Evolutionary conservation across 2,797 vertebrate species (phyloP).

Genomic region (Anableps anableps): DNA sequence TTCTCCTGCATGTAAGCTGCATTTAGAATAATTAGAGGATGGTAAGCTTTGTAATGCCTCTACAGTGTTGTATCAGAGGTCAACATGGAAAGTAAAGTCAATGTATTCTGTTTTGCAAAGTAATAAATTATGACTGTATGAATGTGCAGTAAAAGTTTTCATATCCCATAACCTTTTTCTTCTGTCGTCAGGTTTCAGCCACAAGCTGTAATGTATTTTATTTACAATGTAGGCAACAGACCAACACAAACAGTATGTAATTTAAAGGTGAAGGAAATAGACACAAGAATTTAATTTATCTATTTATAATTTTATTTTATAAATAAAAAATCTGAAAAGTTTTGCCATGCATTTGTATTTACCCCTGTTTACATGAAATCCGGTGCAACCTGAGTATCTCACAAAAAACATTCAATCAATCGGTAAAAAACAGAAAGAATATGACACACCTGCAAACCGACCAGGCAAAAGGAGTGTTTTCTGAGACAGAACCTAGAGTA

Average conservation of each 20-base stretch:
- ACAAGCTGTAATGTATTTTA: background rate
- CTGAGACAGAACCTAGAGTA: background rate
- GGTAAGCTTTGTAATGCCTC: constrained; percentile 78
- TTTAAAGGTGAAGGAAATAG: background rate
- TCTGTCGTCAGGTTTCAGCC: background rate
- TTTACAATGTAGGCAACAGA: background rate
- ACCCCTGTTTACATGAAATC: no score
- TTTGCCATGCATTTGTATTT: no score
- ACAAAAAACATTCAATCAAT: no score
- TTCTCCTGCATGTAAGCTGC: constrained; percentile 77
- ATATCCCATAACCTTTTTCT: no score
- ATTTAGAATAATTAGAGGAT: constrained; percentile 84
- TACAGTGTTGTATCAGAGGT: constrained; percentile 64
- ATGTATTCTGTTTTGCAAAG: constrained; percentile 31
- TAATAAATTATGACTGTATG: background rate
- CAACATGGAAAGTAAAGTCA: constrained; percentile 58
- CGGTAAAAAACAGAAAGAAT: background rate
- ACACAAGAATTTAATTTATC: no score
- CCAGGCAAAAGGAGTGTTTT: background rate
- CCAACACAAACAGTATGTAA: background rate
- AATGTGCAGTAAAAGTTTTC: background rate
- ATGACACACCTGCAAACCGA: background rate
- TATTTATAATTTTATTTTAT: no score
- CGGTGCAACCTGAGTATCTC: no score
- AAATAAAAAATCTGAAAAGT: no score